Percentiles rank a stretch among this genome's conserved stretches.
Conservation (phyloP, 2,888 invertebrate species). For the Nomada ferruginata region DNA sequence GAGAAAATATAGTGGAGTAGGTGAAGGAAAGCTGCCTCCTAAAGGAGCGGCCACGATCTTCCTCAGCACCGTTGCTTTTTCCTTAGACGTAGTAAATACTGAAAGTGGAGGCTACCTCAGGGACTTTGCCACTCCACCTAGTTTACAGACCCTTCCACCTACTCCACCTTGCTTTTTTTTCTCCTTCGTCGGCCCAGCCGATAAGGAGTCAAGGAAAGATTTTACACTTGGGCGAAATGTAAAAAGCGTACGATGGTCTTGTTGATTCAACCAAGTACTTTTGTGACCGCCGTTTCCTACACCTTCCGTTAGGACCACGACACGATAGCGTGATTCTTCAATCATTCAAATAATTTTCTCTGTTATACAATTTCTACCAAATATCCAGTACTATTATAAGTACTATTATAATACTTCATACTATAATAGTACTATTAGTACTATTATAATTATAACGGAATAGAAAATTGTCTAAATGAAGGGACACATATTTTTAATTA, state of each 20-base stretch:
- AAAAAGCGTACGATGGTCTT: slow-evolving; percentile 61
- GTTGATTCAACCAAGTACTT: slow-evolving; percentile 70
- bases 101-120: slow-evolving; percentile 69
- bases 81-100: slow-evolving; percentile 70
- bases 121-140: slow-evolving; percentile 66
- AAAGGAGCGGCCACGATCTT: slow-evolving; percentile 65
- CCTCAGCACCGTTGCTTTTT: slow-evolving; percentile 63
- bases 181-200: slow-evolving; percentile 37
- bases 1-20: slow-evolving; percentile 51
- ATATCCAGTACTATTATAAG: too few species aligned
- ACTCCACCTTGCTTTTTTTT: slow-evolving; percentile 31
- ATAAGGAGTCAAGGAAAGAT: slow-evolving; percentile 73
- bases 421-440: too few species aligned
- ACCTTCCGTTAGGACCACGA: slow-evolving; percentile 54
- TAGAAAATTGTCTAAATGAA: too few species aligned
- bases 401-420: too few species aligned
- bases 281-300: slow-evolving; percentile 64
- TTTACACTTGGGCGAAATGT: slow-evolving; percentile 67
- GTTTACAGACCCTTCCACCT: slow-evolving; percentile 69
- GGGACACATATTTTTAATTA: too few species aligned
- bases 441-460: too few species aligned
- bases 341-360: neutral
- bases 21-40: slow-evolving; percentile 55
- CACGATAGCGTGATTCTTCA: slow-evolving; percentile 29
- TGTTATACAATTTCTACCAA: too few species aligned